Percentiles rank a stretch among this genome's conserved stretches.
phyloP scores from a whole-genome alignment of 2,797 vertebrate species.

The Syngnathus acus region DNA sequence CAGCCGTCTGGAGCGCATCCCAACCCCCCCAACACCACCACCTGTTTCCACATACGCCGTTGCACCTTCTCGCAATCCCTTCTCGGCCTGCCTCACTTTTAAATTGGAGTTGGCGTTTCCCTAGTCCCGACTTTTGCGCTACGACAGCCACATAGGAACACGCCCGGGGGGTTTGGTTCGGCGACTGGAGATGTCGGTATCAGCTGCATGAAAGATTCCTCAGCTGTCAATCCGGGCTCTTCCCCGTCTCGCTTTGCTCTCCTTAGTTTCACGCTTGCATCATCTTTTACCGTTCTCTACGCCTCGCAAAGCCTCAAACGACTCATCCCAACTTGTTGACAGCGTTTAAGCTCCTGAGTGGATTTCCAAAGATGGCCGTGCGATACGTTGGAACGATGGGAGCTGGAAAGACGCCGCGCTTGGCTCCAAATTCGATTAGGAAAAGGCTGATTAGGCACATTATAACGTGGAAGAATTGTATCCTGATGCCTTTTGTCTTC shows the following conservation, averaged over 20 bases:
- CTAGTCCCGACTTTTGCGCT: slow-evolving; percentile 34
- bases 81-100: slow-evolving; percentile 30
- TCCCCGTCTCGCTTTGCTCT: slow-evolving; percentile 31
- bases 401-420: not conserved
- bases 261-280: slow-evolving; percentile 40
- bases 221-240: slow-evolving; percentile 47
- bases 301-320: slow-evolving; percentile 23
- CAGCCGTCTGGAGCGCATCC: slow-evolving; percentile 8
- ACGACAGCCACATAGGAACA: slow-evolving; percentile 44
- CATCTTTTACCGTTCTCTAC: slow-evolving; percentile 17
- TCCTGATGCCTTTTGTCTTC: slow-evolving; percentile 29
- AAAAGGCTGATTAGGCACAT: slow-evolving; percentile 27
- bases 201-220: slow-evolving; percentile 44
- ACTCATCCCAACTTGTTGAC: slow-evolving; percentile 33
- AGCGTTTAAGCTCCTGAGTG: slow-evolving; percentile 35
- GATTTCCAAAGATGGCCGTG: slow-evolving; percentile 23
- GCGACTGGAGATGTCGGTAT: slow-evolving; percentile 44
- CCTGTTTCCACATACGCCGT: slow-evolving; percentile 5
- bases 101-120: slow-evolving; percentile 43
- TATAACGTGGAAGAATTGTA: slow-evolving; percentile 29
- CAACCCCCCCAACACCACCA: not conserved
- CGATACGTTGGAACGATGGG: slow-evolving; percentile 30
- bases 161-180: slow-evolving; percentile 32
- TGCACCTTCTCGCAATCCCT: slow-evolving; percentile 36
- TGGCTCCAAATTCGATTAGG: slow-evolving; percentile 16